Conservation (phyloP, 2,797 vertebrate genomes). For the Babyrousa celebensis region DNA sequence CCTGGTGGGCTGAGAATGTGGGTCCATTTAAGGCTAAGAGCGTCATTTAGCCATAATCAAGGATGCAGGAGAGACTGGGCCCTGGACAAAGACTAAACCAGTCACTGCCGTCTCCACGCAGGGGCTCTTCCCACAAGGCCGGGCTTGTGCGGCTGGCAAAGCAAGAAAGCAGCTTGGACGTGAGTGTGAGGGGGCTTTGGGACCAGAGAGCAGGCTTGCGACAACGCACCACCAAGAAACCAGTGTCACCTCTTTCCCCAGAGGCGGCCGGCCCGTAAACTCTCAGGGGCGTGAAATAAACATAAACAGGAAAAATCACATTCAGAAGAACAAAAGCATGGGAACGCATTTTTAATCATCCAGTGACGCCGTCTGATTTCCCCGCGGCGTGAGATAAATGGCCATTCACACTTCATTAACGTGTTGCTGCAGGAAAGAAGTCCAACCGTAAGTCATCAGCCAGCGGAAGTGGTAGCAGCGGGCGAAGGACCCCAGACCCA, state of each 20-base stretch:
- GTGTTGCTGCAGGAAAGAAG: background rate
- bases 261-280: slow-evolving; percentile 12
- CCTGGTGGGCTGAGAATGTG: background rate
- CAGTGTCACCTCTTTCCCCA: slow-evolving; percentile 56
- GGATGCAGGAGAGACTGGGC: background rate
- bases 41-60: slow-evolving; percentile 72
- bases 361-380: background rate
- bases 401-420: background rate
- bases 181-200: slow-evolving; percentile 28
- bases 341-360: background rate
- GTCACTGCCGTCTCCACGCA: slow-evolving; percentile 19
- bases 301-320: background rate
- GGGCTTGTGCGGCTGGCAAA: slow-evolving; percentile 68
- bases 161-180: slow-evolving; percentile 72
- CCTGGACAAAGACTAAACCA: slow-evolving; percentile 68
- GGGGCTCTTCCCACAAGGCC: slow-evolving; percentile 13
- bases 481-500: background rate
- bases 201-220: slow-evolving; percentile 34
- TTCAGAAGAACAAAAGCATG: background rate
- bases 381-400: background rate
- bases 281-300: slow-evolving; percentile 31
- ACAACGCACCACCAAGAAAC: slow-evolving; percentile 38
- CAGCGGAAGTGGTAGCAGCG: background rate
- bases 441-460: background rate
- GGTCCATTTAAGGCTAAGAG: slow-evolving; percentile 77